Evolutionary conservation across 2,113 vertebrate genomes (phyloP), one percentile per base, ranked within the genome.

Genomic region (Mungos mungo): DNA sequence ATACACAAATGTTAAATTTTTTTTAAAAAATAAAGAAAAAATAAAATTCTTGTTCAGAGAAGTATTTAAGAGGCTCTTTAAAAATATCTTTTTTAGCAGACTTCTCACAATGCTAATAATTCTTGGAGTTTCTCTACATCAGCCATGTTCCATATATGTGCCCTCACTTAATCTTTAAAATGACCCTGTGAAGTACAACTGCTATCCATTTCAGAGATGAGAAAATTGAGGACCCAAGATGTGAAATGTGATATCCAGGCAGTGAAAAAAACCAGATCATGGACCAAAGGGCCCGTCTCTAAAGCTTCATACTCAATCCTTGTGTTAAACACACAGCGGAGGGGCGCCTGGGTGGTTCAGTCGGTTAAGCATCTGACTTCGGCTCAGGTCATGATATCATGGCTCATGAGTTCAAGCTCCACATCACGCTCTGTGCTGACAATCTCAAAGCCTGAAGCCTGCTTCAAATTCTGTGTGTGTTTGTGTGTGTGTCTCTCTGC

Each of bases 21-120:
- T 47, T 47, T 41, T 41, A 10, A 47, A 47, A 47, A 47, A 47
- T 47, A 47, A 47, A 10, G 7, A 47, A 47, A 47, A 47, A 82
- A 74, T 96, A 93, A 88, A 95, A 52, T 90, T 77, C 81, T 68
- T 95, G 47, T 92, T 90, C 27, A n/a, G 9, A 10, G 71, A 66
- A 71, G 23, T 82, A 85, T 45, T 89, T 74, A 93, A 95, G 72
- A 95, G n/a, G 13, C 16, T 79, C 60, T 8, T 69, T 79, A 72
- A 96, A 87, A 95, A 45, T n/a, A 83, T 0, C 66, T 50, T 76
- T 92, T 7, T 85, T 82, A 72, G 38, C 52, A 96, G 47, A 96
- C 8, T 50, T 90, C 7, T 89, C 38, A 90, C 77, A 86, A 71
- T 71, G 21, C 23, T 63, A 88, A 19, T 52, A 88, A 93, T 82